Base-by-base conservation (phyloP, 2,888 invertebrate genomes). In the Microctonus hyperodae region DNA sequence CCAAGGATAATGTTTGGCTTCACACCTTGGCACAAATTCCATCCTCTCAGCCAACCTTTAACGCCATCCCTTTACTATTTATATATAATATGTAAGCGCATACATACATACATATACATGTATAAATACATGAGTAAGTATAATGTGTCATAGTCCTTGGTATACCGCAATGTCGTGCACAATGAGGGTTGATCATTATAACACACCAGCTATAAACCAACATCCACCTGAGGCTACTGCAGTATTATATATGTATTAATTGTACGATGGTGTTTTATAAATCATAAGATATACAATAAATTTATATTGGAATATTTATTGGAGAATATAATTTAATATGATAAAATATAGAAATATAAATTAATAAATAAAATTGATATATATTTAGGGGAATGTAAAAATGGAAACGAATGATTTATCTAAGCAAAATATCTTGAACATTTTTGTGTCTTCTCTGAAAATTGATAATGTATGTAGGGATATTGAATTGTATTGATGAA, bases 161-260 rank as follows among this genome's bases (percentile, higher is more conserved):
- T 31, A 20, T 28, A 59, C 59, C 59, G 16, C 56, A 51, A 60
- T 60, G 68, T 67, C 68, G 68, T 69, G 65, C 67, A 66, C 72
- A 71, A 73, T 74, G 70, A 75, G 70, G 64, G 71, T 74, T 75
- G 76, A 75, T 75, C 72, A 65, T 71, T 73, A 76, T 72, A 76
- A 75, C 65, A 66, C 55, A 25, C 53, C 60, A 51, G 64, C 58
- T 70, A 70, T 76, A 74, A 76, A 75, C 68, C 69, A 65, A 70
- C 71, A 76, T 72, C 74, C 74, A 73, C 75, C 75, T 65, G 71
- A 73, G 73, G 70, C 70, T 70, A 71, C 73, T 35, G 37, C 23
- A 6, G 6, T 22, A 20, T 5, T 16, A 44, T 6, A 16, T 16
- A n/a, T 16, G 16, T 7, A 44, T 9, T 5, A 37, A 37, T 13